These are phyloP conservation scores for Pimpla rufipes DNA, from an alignment of 2,888 invertebrate genomes.

Conservation along the genomic window DNA sequence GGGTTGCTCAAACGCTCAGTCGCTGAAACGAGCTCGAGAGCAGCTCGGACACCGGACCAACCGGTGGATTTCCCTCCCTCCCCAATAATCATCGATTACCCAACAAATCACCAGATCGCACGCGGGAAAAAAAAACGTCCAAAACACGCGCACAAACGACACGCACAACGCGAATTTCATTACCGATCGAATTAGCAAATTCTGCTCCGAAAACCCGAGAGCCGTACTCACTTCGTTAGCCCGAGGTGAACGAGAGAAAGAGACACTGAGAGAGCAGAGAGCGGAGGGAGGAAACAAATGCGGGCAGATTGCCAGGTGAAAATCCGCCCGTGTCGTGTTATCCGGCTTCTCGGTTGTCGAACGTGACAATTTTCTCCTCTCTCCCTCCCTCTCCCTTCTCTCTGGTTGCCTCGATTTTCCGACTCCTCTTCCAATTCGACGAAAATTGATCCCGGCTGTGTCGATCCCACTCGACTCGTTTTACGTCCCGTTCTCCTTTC, in stretches of 20 bases:
- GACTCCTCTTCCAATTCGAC: background rate
- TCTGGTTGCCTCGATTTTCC: background rate
- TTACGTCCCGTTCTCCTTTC: background rate
- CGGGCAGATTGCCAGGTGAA: slow-evolving; percentile 36
- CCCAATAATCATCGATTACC: background rate
- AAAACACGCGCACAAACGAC: too few relatives aligned
- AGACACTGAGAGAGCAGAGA: too few relatives aligned
- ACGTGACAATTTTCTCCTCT: background rate
- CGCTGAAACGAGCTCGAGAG: too few relatives aligned
- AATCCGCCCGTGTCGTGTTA: slow-evolving; percentile 39
- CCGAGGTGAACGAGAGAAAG: too few relatives aligned
- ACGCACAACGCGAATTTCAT: too few relatives aligned
- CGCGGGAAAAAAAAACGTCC: too few relatives aligned
- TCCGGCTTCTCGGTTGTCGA: slow-evolving; percentile 25
- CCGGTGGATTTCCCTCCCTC: background rate
- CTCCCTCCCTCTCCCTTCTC: too few relatives aligned
- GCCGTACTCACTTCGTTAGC: slow-evolving; percentile 42
- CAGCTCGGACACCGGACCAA: background rate
- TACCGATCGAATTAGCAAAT: too few relatives aligned
- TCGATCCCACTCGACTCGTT: background rate
- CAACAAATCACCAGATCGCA: background rate
- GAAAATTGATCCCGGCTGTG: background rate
- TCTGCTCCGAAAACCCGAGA: too few relatives aligned
- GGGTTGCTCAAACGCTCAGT: slow-evolving; percentile 46
- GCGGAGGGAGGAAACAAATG: background rate